phyloP scores from a whole-genome alignment of 2,888 invertebrate species.

The Linhomoeus sp. region DNA sequence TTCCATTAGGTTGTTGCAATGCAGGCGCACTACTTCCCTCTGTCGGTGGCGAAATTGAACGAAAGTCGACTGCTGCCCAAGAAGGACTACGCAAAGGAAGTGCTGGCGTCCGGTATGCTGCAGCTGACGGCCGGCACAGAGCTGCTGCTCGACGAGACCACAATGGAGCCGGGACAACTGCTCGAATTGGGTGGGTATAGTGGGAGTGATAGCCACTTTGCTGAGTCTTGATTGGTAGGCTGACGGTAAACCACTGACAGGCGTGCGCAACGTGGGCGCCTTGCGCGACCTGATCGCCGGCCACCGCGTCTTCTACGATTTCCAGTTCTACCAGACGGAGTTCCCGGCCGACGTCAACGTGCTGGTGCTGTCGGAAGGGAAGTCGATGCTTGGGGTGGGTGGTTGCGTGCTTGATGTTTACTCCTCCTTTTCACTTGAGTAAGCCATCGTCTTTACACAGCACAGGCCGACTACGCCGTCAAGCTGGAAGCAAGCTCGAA shows the following conservation, averaged over 20 bases:
- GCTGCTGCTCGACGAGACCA: slow-evolving; percentile 64
- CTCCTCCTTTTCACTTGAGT: too few species aligned
- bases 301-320: slow-evolving; percentile 66
- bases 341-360: slow-evolving; percentile 59
- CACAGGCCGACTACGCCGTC: too few species aligned
- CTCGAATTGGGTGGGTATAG: slow-evolving; percentile 32
- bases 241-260: too few species aligned
- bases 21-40: slow-evolving; percentile 50
- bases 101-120: slow-evolving; percentile 55
- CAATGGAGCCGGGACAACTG: slow-evolving; percentile 51
- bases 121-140: slow-evolving; percentile 63
- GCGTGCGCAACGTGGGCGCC: slow-evolving; percentile 51
- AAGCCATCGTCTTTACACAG: too few species aligned
- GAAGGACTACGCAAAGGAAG: slow-evolving; percentile 68
- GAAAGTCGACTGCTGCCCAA: slow-evolving; percentile 50
- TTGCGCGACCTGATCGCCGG: slow-evolving; percentile 48
- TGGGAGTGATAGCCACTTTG: neutral
- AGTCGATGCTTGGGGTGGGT: slow-evolving; percentile 52
- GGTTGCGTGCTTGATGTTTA: too few species aligned
- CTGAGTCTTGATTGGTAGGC: too few species aligned
- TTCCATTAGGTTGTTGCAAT: too few species aligned
- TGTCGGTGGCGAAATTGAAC: slow-evolving; percentile 61
- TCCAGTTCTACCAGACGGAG: slow-evolving; percentile 60
- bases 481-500: too few species aligned
- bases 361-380: slow-evolving; percentile 61